Conservation (phyloP, 2,797 vertebrate genomes). For the Myripristis jacobus region DNA sequence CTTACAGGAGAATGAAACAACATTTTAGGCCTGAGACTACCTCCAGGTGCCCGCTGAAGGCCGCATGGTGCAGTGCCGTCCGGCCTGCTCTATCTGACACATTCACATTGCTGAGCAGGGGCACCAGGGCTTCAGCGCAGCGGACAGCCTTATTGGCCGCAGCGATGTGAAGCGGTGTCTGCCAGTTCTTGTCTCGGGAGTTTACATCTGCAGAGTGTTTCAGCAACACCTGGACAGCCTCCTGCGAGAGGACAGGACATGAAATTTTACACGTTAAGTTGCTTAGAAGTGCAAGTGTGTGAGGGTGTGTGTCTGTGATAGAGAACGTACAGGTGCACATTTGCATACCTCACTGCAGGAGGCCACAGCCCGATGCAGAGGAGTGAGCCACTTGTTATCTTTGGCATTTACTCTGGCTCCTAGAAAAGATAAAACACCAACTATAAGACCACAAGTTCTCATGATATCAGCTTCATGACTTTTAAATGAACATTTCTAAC, state of each 20-base stretch:
- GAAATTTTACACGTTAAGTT: not conserved
- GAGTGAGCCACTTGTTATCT: constrained; percentile 99
- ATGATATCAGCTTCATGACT: not conserved
- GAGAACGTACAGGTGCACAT: not conserved
- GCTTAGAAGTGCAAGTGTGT: not conserved
- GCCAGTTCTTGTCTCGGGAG: constrained; percentile 98
- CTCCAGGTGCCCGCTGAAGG: constrained; percentile 97
- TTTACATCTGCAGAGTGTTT: constrained; percentile 99
- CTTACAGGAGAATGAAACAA: constrained; percentile 16
- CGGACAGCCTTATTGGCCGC: constrained; percentile 97
- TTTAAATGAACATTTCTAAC: constrained; percentile 4
- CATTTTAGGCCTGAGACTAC: constrained; percentile 68
- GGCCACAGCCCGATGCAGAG: constrained; percentile 97
- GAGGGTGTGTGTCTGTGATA: not conserved
- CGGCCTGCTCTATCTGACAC: constrained; percentile 96
- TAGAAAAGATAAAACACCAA: constrained; percentile 69
- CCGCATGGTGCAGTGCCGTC: constrained; percentile 95
- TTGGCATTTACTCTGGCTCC: constrained; percentile 99
- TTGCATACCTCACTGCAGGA: constrained; percentile 96
- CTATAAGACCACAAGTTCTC: constrained; percentile 27
- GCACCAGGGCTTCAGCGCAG: constrained; percentile 95
- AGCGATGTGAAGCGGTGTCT: constrained; percentile 96
- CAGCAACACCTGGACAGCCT: constrained; percentile 97
- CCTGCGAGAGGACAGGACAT: constrained; percentile 74
- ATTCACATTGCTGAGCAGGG: constrained; percentile 96